These are phyloP conservation scores for Ceyx margarethae DNA, from an alignment of 2,113 vertebrate species.

Conservation along the genomic window DNA sequence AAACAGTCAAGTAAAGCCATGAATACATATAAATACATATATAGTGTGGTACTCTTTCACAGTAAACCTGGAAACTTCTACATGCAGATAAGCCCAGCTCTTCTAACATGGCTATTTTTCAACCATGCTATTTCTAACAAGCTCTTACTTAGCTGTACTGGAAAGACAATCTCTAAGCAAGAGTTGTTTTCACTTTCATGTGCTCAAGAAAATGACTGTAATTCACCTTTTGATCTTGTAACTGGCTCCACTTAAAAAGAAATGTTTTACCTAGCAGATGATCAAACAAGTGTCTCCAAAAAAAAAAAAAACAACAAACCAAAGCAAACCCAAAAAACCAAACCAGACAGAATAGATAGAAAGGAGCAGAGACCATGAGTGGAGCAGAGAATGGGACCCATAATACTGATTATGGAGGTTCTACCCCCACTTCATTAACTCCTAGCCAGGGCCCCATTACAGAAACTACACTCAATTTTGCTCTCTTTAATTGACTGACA, in stretches of 20 bases:
- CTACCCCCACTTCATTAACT: not conserved
- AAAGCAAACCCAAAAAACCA: no score
- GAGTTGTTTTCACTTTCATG: not conserved
- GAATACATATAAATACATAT: slow-evolving; percentile 64
- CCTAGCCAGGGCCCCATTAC: not conserved
- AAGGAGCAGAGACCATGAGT: not conserved
- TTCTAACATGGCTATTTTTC: not conserved
- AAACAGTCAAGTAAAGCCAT: slow-evolving; percentile 56
- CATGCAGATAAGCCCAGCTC: not conserved
- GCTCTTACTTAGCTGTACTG: not conserved
- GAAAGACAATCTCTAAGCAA: not conserved
- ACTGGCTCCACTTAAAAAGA: not conserved
- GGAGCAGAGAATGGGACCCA: not conserved
- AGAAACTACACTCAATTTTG: not conserved
- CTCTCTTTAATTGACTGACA: not conserved
- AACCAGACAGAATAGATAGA: not conserved
- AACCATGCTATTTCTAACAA: not conserved
- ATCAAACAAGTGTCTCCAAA: not conserved
- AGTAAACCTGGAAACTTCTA: not conserved
- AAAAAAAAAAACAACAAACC: no score
- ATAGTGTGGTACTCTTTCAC: not conserved
- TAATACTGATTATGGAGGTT: not conserved
- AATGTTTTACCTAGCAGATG: not conserved
- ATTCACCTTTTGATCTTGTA: not conserved
- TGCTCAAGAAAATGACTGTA: not conserved